These are phyloP conservation scores for Nephrotoma guestfalica DNA, from an alignment of 2,888 invertebrate genomes.

Conservation along the genomic window DNA sequence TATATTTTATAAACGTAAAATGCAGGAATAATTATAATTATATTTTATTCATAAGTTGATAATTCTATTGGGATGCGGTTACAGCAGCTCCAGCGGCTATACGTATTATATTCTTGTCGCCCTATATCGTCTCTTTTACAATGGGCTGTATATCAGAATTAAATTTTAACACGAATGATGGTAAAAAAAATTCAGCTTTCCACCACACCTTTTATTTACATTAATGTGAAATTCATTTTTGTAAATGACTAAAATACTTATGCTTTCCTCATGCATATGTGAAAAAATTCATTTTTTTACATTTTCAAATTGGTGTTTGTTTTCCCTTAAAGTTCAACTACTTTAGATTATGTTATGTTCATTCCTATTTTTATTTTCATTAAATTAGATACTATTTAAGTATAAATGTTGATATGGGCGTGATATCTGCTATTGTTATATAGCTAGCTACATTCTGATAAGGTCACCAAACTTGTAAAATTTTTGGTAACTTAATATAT, in stretches of 20 bases:
- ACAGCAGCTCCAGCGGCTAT: not conserved
- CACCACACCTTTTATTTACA: not conserved
- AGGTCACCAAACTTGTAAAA: no score
- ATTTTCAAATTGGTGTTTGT: not conserved
- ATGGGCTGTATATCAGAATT: not conserved
- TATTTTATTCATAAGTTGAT: not conserved
- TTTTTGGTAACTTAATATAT: no score
- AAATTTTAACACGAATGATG: not conserved
- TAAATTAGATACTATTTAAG: no score
- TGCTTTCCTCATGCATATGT: not conserved
- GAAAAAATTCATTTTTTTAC: not conserved
- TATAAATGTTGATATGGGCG: no score
- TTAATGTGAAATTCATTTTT: not conserved
- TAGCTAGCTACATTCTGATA: no score
- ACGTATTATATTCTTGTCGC: not conserved
- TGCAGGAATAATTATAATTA: not conserved
- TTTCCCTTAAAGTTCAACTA: not conserved
- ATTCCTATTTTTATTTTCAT: no score
- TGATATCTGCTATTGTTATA: no score
- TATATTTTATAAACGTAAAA: not conserved
- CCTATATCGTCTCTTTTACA: not conserved
- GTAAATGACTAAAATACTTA: not conserved
- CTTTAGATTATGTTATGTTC: no score
- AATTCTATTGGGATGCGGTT: not conserved
- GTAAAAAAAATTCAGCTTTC: not conserved